A percentile compares a stretch with the other conserved stretches of the same genome.
These are phyloP conservation scores for Strigamia transsilvanica DNA, from an alignment of 2,888 invertebrate species.

Conservation along the genomic window DNA sequence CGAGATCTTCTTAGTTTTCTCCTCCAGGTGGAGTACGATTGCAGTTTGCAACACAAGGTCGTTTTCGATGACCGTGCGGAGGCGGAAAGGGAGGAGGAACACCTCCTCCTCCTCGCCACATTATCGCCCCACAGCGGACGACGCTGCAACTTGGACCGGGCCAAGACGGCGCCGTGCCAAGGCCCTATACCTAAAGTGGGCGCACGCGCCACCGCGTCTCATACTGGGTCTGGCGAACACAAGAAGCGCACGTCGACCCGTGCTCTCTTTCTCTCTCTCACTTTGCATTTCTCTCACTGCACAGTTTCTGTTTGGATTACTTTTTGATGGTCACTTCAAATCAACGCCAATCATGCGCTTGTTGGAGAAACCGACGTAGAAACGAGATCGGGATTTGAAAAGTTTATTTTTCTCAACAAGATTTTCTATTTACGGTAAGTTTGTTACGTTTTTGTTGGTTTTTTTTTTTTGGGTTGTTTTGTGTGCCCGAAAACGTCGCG, in stretches of 20 bases:
- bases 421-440: neutral
- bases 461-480: neutral
- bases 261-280: neutral
- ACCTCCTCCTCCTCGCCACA: constrained; percentile 6
- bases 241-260: constrained; percentile 46
- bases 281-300: neutral
- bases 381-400: neutral
- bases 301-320: neutral
- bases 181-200: constrained; percentile 53
- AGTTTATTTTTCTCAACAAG: neutral
- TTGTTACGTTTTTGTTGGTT: neutral
- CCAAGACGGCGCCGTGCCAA: constrained; percentile 49
- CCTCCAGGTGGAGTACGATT: neutral
- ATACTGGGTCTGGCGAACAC: constrained; percentile 45
- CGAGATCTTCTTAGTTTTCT: neutral
- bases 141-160: constrained; percentile 41
- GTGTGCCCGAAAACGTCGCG: neutral
- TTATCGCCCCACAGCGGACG: constrained; percentile 3
- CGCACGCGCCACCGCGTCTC: constrained; percentile 51
- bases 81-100: constrained; percentile 34
- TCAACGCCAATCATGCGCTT: neutral
- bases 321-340: constrained; percentile 26
- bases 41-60: neutral
- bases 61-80: constrained; percentile 24
- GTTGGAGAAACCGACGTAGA: neutral